Base-by-base conservation (phyloP, 2,113 vertebrate genomes). In the Ciconia stormi region DNA sequence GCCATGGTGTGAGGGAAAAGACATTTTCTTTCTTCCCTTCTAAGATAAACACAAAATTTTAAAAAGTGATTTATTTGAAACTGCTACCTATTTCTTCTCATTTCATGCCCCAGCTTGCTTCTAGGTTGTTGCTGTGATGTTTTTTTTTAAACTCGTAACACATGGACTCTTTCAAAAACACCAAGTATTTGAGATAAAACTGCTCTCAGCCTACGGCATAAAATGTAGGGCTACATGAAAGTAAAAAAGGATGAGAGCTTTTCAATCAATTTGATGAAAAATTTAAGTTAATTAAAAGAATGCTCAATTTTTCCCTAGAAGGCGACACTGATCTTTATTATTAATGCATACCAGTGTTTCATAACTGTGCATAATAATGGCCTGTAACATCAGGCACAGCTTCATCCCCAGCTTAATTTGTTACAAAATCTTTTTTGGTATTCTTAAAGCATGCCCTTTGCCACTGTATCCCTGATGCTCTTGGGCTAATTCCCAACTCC, bases 221-320 rank as follows among this genome's bases (percentile, higher is more conserved):
- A 96, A 98, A 98, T 96, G 90, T 96, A 95, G 93, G 96, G 94
- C 96, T 95, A 98, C 97, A 98, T 98, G 97, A 98, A 98, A 97
- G 96, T 88, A 87, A 89, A 95, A 96, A 95, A 95, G 95, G 97
- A 98, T 98, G 98, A 98, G 98, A 98, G 97, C 92, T 97, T 98
- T 98, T 98, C 98, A 98, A 98, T 98, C 98, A 98, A 98, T 98
- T 97, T 97, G 97, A 98, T 98, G 96, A 98, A 98, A 98, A 98
- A 97, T 95, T 97, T 98, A 98, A 98, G 97, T 98, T 98, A 98
- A 98, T 98, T 98, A 98, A 98, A 98, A 98, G 97, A 98, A 98
- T 98, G 96, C 97, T 98, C 87, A 94, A 76, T 98, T 96, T 98
- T 98, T 97, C 97, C 98, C 97, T 98, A 97, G 98, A 98, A 98